Conservation (phyloP, 2,113 vertebrate genomes). For the western clawed frog (Xenopus tropicalis) region DNA sequence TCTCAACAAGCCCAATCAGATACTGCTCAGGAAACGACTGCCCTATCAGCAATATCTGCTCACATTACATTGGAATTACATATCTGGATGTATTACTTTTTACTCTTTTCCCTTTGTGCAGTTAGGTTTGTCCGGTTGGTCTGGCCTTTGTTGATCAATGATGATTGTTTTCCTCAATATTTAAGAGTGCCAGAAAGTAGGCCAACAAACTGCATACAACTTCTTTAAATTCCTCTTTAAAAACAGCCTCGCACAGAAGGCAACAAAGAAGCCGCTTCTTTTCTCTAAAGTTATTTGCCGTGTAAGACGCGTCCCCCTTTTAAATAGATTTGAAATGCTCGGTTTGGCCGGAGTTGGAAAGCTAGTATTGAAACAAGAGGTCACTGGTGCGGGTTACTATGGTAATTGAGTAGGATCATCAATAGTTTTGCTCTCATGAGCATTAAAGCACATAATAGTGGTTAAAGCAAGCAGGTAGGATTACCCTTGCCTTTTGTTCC, state of each 20-base stretch:
- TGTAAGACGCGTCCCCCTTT: slow-evolving; percentile 58
- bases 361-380: slow-evolving; percentile 64
- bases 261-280: slow-evolving; percentile 57
- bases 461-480: slow-evolving; percentile 98
- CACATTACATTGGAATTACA: no score
- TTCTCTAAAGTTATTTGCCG: slow-evolving; percentile 51
- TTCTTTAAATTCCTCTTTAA: no score
- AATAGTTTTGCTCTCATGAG: slow-evolving; percentile 86
- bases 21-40: no score
- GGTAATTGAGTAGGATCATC: slow-evolving; percentile 92
- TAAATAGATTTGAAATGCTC: slow-evolving; percentile 71
- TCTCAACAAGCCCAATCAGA: no score
- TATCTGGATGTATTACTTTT: no score
- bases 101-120: no score
- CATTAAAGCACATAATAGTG: slow-evolving; percentile 82
- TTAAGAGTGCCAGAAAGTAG: no score
- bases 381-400: slow-evolving; percentile 92
- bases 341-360: slow-evolving; percentile 65
- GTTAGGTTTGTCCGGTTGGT: no score
- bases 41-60: no score
- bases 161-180: no score
- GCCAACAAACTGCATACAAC: no score
- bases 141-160: no score
- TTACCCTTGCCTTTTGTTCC: slow-evolving; percentile 91
- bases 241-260: background rate